Conservation (phyloP, 2,888 invertebrate species). For the Dolichopus griseipennis region DNA sequence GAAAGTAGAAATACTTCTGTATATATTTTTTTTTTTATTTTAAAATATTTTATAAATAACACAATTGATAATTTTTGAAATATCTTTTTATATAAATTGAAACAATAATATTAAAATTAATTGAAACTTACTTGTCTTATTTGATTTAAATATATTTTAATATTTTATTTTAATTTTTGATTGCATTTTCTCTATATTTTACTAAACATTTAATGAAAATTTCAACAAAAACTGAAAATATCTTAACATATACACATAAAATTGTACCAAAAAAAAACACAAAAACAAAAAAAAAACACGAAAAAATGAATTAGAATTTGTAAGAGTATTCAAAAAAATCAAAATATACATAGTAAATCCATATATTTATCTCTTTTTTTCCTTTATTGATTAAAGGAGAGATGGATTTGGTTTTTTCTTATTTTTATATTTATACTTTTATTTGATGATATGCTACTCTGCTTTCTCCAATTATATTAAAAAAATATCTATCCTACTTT, state of each 20-base stretch:
- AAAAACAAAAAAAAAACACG: no score
- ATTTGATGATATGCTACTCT: no score
- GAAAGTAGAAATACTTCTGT: background rate
- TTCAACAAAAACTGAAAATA: slow-evolving; percentile 6
- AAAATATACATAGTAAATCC: no score
- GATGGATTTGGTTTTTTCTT: no score
- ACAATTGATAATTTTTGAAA: background rate
- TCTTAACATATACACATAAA: background rate
- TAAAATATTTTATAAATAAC: no score
- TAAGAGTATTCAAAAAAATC: no score
- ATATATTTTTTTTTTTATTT: background rate
- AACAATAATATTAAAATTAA: background rate
- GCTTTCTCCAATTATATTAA: no score
- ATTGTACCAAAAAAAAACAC: background rate
- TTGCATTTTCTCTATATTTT: slow-evolving; percentile 4
- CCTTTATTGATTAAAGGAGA: no score
- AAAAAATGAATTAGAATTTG: no score
- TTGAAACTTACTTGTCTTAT: background rate
- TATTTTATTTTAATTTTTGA: background rate
- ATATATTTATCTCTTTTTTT: no score
- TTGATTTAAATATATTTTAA: background rate
- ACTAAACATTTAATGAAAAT: slow-evolving; percentile 4
- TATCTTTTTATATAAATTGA: slow-evolving; percentile 4
- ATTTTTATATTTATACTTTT: no score
- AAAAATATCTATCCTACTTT: no score